phyloP scores from a whole-genome alignment of 2,888 invertebrate genomes.

The Microctonus brassicae region DNA sequence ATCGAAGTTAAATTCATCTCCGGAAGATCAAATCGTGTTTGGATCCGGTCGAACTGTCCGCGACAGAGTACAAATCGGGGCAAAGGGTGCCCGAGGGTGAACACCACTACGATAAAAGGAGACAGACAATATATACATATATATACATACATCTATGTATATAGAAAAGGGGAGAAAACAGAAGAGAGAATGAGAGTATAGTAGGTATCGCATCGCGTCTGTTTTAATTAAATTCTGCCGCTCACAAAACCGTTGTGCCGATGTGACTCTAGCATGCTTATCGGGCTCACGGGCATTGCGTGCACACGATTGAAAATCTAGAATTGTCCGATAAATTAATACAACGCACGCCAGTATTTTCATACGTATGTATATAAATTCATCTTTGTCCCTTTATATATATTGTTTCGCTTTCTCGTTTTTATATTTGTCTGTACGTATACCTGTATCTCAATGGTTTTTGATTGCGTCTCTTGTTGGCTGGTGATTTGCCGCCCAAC shows the following conservation, averaged over 20 bases:
- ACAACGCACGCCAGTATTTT: constrained; percentile 44
- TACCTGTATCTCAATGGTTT: constrained; percentile 27
- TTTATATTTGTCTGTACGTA: constrained; percentile 5
- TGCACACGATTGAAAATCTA: constrained; percentile 48
- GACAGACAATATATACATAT: constrained; percentile 25
- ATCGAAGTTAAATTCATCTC: constrained; percentile 53
- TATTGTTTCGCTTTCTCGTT: constrained; percentile 4
- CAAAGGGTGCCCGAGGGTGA: constrained; percentile 25
- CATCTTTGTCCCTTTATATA: constrained; percentile 1
- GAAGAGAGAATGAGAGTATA: constrained; percentile 7
- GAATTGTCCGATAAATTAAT: constrained; percentile 55
- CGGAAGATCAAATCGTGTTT: constrained; percentile 61
- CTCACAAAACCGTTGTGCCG: constrained; percentile 49
- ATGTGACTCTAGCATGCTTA: constrained; percentile 28
- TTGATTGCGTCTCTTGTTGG: constrained; percentile 46
- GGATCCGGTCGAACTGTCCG: neutral
- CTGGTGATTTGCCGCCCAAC: constrained; percentile 34
- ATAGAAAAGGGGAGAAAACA: neutral
- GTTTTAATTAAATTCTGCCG: constrained; percentile 68
- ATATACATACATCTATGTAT: constrained; percentile 5
- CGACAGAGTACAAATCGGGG: constrained; percentile 44
- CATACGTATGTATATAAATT: neutral
- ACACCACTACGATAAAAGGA: constrained; percentile 2
- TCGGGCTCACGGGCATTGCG: constrained; percentile 39
- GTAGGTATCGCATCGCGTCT: constrained; percentile 42